phyloP scores from a whole-genome alignment of 1,140 invertebrate genomes.

The Drosophila prosaltans region DNA sequence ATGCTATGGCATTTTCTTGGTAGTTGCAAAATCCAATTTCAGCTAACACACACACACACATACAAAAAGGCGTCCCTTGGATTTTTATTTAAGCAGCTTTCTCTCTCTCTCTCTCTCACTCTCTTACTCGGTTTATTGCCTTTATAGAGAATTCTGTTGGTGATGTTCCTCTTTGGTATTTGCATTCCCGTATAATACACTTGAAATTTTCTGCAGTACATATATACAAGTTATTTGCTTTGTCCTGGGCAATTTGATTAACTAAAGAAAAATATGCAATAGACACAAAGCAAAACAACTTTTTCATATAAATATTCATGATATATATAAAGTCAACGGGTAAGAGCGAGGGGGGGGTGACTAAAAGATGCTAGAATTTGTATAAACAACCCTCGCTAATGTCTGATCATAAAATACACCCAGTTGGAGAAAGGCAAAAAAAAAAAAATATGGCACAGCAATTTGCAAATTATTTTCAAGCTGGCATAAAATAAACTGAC shows the following conservation, averaged over 20 bases:
- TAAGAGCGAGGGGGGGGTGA: not conserved
- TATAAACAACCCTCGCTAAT: conserved; percentile 61
- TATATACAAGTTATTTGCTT: conserved; percentile 48
- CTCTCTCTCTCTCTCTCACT: conserved; percentile 24
- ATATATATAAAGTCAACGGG: conserved; percentile 45
- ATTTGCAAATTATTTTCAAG: conserved; percentile 81
- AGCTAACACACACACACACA: conserved; percentile 8
- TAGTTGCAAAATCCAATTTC: conserved; percentile 68
- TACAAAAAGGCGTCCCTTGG: conserved; percentile 39
- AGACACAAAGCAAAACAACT: conserved; percentile 11
- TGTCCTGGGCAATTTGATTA: conserved; percentile 69
- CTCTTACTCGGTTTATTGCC: not conserved
- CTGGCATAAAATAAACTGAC: conserved; percentile 79
- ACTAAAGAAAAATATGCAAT: conserved; percentile 59
- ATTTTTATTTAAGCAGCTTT: conserved; percentile 65
- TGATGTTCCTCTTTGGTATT: conserved; percentile 28
- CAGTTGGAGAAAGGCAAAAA: not conserved
- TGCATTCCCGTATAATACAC: conserved; percentile 42
- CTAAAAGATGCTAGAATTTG: conserved; percentile 20
- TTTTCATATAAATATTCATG: conserved; percentile 58
- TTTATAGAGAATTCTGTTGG: conserved; percentile 16
- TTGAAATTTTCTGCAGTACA: conserved; percentile 40
- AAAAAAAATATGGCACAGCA: conserved; percentile 68
- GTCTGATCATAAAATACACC: conserved; percentile 67
- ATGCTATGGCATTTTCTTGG: conserved; percentile 35